phyloP scores from a whole-genome alignment of 2,888 invertebrate genomes.

The Dysmachus trigonus region DNA sequence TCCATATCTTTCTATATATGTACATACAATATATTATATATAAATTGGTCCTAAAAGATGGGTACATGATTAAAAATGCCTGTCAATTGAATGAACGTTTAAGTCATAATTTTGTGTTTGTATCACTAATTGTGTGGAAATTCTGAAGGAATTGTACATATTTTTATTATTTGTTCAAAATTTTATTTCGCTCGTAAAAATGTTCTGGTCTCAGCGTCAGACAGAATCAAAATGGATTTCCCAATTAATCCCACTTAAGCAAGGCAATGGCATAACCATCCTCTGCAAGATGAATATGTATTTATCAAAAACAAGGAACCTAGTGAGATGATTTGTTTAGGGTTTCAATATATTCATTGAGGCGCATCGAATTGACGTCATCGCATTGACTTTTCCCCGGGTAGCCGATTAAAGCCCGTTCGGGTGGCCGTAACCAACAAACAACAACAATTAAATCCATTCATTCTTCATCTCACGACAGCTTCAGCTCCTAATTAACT shows the following conservation, averaged over 20 bases:
- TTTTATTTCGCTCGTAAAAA: background rate
- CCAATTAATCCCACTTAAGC: background rate
- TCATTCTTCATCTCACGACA: conserved; percentile 42
- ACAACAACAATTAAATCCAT: conserved; percentile 44
- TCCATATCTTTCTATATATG: no score
- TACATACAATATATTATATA: no score
- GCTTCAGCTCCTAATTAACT: conserved; percentile 46
- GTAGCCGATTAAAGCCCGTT: background rate
- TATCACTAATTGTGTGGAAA: no score
- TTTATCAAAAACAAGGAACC: background rate
- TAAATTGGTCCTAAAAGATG: no score
- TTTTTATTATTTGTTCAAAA: no score
- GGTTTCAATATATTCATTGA: background rate
- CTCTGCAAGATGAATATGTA: background rate
- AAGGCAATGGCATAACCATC: background rate
- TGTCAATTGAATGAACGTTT: no score
- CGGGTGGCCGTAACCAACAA: background rate
- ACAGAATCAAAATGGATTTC: background rate
- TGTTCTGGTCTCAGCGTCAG: background rate
- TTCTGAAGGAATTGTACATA: no score
- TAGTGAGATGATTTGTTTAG: background rate
- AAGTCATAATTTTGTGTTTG: no score
- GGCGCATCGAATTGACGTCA: background rate
- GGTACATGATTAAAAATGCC: no score
- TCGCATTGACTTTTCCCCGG: background rate